Evolutionary conservation across 35 echinoderm and acorn worm genomes (phyloP), one percentile per base, ranked within the genome.

Genomic region (Diadema setosum): DNA sequence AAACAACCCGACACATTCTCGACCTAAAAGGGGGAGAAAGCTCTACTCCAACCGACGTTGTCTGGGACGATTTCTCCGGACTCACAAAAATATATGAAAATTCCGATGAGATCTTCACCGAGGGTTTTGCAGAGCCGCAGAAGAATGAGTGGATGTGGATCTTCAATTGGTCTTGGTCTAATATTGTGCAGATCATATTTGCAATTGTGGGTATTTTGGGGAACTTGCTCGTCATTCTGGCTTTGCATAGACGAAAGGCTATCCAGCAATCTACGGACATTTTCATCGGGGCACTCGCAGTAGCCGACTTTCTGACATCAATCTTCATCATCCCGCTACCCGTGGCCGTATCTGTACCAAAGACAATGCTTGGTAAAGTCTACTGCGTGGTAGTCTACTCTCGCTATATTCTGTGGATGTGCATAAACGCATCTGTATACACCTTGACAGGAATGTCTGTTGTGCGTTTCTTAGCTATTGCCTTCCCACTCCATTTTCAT

Each of bases 381-480:
- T 90, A 90, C 57, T 94, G 92, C 35, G 85, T 86, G 45, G 65
- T 94, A 18, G 33, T 94, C 5, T 39, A 67, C 31, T 86, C 87
- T 34, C 61, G 67, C 36, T 61, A 65, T 40, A 34, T 94, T 60
- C 69, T 94, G 4, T 94, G 87, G 87, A 63, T 94, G 5, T 86
- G 50, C 21, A 78, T 90, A 5, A 60, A 70, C 4, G 70, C 87
- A 15, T 94, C 92, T 16, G 83, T 90, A 50, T 86, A 85, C 24
- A 90, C 73, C 24, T 60, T 94, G 18, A 86, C 83, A 2, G 83
- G 59, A 5, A 90, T 94, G 26, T 84, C 87, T 1, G 52, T 94
- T n/a, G 92, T 90, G 33, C 74, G 92, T 34, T 94, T 85, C 25
- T 59, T 94, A 5, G 92, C 92, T 16, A 83, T 94, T 25, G 84